A percentile compares a stretch with the other conserved stretches of the same genome.
These are phyloP conservation scores for Lymantria dispar DNA, from an alignment of 2,888 invertebrate genomes.

Conservation along the genomic window DNA sequence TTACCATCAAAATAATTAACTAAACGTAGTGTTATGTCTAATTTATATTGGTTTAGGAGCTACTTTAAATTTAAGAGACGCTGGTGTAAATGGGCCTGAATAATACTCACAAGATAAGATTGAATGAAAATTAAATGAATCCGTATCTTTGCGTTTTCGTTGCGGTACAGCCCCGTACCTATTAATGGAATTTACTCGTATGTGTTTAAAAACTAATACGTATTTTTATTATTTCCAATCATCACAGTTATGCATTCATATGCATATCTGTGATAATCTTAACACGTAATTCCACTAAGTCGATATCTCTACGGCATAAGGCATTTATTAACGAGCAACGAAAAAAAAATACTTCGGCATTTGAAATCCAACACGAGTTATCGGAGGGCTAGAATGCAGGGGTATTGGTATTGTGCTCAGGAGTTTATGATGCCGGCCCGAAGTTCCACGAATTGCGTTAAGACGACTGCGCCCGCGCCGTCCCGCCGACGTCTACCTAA, in stretches of 20 bases:
- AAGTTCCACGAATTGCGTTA: conserved; percentile 56
- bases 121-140: too few relatives aligned
- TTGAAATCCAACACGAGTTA: conserved; percentile 45
- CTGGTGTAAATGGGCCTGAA: too few relatives aligned
- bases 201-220: too few relatives aligned
- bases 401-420: conserved; percentile 54
- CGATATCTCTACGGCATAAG: conserved; percentile 35
- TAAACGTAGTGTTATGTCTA: too few relatives aligned
- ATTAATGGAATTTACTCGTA: too few relatives aligned
- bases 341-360: conserved; percentile 40
- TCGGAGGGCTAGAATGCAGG: conserved; percentile 32
- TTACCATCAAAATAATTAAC: too few relatives aligned
- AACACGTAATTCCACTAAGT: conserved; percentile 23
- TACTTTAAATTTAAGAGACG: too few relatives aligned
- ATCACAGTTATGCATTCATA: not conserved
- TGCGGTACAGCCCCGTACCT: too few relatives aligned
- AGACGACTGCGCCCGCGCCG: conserved; percentile 17
- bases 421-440: conserved; percentile 55
- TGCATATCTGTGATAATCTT: conserved; percentile 5
- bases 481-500: conserved; percentile 48
- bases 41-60: too few relatives aligned
- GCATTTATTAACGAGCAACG: conserved; percentile 28
- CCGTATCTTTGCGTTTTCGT: too few relatives aligned
- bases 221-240: too few relatives aligned
- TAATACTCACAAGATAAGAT: too few relatives aligned